Base-by-base conservation (phyloP, 2,113 vertebrate genomes). In the Pterocles orientalis region DNA sequence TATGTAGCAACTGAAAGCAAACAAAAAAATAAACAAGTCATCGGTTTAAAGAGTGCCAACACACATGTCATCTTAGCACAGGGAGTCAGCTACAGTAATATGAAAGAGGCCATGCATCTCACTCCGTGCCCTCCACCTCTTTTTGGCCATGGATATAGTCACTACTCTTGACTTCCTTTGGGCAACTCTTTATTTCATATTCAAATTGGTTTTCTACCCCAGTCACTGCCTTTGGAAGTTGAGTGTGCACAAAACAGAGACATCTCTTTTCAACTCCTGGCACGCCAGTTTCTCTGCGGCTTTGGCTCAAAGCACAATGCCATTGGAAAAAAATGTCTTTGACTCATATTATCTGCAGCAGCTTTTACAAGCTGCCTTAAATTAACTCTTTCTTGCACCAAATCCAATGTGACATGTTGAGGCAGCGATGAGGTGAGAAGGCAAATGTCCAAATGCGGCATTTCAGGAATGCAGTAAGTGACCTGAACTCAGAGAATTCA, bases 351-450 rank as follows among this genome's bases (percentile, higher is more conserved):
- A 68, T 70, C 72, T 70, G 58, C 50, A 93, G 82, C 47, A 95
- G 75, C 79, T 90, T 90, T 86, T 47, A 85, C 23, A 70, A 77
- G 31, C 50, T 95, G 62, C 36, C 36, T 91, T 85, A 76, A 90
- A 76, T 96, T 91, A 94, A 94, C 94, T 83, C 90, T 31, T 95
- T 82, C 56, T 82, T 79, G 57, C 66, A 93, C 73, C 25, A 95
- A 80, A 92, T 47, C 62, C 62, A 62, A 54, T 6, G 19, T 18
- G 73, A 93, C 66, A 56, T 24, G 41, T 33, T 76, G n/a, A 87
- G 57, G 43, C 77, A 92, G 14, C 36, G 57, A 69, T 51, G 18
- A 94, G 41, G 45, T 5, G 3, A 64, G 81, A 71, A 82, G 65
- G 39, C 21, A 91, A 91, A 75, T 25, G 95, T 72, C 57, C 60